Evolutionary conservation across 2,797 vertebrate species (phyloP).

Genomic region (Gila robusta): DNA sequence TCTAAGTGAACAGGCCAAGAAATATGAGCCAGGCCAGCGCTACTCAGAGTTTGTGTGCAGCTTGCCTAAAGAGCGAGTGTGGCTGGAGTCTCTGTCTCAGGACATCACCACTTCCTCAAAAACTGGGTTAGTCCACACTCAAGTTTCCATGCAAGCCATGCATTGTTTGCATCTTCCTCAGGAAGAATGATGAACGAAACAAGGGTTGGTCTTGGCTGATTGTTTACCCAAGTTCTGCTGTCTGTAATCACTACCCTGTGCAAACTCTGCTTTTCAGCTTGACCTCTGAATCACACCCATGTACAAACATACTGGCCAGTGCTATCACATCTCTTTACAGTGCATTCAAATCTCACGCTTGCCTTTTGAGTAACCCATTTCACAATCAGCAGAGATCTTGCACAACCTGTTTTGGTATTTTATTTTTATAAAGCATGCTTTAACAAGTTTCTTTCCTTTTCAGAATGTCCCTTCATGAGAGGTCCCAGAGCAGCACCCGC

Average conservation of each 20-base stretch:
- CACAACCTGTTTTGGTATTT: conserved; percentile 50
- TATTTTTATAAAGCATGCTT: conserved; percentile 23
- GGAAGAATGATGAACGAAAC: conserved; percentile 39
- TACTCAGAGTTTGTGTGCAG: conserved; percentile 85
- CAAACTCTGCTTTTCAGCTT: conserved; percentile 25
- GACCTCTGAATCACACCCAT: conserved; percentile 33
- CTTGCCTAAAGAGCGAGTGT: conserved; percentile 78
- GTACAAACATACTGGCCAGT: conserved; percentile 51
- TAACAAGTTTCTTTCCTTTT: conserved; percentile 37
- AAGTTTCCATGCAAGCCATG: conserved; percentile 8
- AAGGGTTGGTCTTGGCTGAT: neutral
- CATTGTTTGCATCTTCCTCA: conserved; percentile 52
- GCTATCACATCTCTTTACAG: conserved; percentile 13
- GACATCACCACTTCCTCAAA: conserved; percentile 57
- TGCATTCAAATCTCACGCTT: neutral
- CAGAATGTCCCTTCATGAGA: conserved; percentile 78
- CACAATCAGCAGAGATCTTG: conserved; percentile 39
- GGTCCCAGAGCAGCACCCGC: conserved; percentile 71
- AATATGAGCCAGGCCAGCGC: conserved; percentile 86
- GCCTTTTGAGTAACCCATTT: neutral
- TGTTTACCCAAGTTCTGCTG: conserved; percentile 19
- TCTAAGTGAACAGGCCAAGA: conserved; percentile 85
- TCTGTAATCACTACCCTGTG: neutral
- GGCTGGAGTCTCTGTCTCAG: conserved; percentile 59
- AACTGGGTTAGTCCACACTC: conserved; percentile 49